phyloP scores from a whole-genome alignment of 2,888 invertebrate genomes.

The Carabus problematicus region DNA sequence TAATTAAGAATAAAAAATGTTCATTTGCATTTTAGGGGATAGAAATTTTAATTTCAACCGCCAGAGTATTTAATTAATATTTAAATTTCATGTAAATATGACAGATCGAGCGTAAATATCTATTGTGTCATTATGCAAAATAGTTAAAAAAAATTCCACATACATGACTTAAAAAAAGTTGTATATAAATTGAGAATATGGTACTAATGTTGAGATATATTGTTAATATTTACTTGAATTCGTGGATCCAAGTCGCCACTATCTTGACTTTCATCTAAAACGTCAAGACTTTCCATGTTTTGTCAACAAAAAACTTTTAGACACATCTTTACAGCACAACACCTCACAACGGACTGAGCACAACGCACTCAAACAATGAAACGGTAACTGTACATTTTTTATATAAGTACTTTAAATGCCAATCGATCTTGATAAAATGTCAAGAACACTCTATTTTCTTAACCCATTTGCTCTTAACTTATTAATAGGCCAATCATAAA shows the following conservation, averaged over 20 bases:
- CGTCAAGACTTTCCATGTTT: conserved; percentile 31
- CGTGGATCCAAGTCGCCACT: conserved; percentile 62
- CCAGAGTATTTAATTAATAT: no score
- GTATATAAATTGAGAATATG: conserved; percentile 43
- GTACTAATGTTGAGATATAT: not conserved
- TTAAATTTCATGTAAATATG: no score
- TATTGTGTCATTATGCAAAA: conserved; percentile 4
- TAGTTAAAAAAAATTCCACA: not conserved
- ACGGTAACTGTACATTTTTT: conserved; percentile 11
- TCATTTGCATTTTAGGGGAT: no score
- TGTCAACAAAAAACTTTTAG: conserved; percentile 27
- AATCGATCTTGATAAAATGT: conserved; percentile 25
- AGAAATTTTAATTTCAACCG: no score
- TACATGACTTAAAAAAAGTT: conserved; percentile 41
- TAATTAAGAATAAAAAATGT: not conserved
- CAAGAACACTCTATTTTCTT: conserved; percentile 28
- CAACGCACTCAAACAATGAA: not conserved
- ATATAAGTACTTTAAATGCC: conserved; percentile 16
- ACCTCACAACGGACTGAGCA: conserved; percentile 3
- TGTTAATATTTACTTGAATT: conserved; percentile 58
- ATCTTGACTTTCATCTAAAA: conserved; percentile 50
- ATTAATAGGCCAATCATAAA: not conserved
- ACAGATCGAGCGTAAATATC: not conserved
- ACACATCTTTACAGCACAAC: conserved; percentile 3
- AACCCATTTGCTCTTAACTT: conserved; percentile 2